Evolutionary conservation across 92 coral and sea anemone genomes (phyloP), one percentile per base, ranked within the genome.

Genomic region (Palythoa grandis): DNA sequence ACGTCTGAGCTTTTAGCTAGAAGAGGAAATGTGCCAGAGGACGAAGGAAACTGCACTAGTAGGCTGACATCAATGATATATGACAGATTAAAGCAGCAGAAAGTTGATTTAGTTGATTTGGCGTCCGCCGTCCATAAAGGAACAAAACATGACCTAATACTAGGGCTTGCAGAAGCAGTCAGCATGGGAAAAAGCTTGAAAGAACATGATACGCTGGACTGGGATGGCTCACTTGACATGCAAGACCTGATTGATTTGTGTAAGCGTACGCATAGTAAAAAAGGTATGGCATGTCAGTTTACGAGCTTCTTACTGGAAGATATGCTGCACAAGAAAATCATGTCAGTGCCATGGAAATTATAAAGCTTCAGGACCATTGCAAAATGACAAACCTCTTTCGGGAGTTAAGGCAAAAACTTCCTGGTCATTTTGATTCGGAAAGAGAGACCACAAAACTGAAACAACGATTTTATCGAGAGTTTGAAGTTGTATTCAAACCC

Each of bases 301-400:
- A 68, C 14, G 38, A 68, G 14, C 73, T 68, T 68, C 40, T 68
- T 9, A 68, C 39, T 68, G 37, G 73, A 35, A 23, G 16, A 24
- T 68, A 68, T 23, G 73, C 37, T 23, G 73, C 73, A 68, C 35
- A 24, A 35, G 73, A 68, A 35, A 68, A 68, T 68, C 73, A 68
- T 68, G 12, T 68, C 40, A 68, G 70, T 50, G 80, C 71, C 57
- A 67, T 87, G 47, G 50, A 87, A 52, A 70, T 87, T 67, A 68
- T 90, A 53, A 72, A 90, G 52, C 80, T 87, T 74, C 90, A 90
- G 48, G 90, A 87, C 37, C 71, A 68, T 16, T 68, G 73, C 40
- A 68, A 68, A 68, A 24, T 68, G 65, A 15, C 65, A 11, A 47
- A 43, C 77, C 40, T 57, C 63, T 73, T 85, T 77, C 20, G 65